Evolutionary conservation across 2,113 vertebrate species (phyloP).

Genomic region (Bufo gargarizans): DNA sequence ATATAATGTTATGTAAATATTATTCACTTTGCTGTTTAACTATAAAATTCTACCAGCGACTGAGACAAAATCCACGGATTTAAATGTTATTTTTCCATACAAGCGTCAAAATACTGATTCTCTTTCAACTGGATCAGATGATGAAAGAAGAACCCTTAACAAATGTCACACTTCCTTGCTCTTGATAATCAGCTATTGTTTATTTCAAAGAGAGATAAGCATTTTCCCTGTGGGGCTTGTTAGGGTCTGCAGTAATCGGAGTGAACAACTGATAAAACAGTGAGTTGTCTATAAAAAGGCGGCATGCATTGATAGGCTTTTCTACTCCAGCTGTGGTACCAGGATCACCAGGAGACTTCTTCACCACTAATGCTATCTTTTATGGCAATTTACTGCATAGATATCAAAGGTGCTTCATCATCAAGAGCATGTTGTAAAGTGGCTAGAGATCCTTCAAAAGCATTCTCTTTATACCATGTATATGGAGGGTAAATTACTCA

Average conservation of each 20-base stretch:
- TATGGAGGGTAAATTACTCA: background rate
- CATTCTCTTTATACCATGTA: background rate
- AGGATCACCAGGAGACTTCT: constrained; percentile 45
- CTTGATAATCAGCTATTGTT: constrained; percentile 52
- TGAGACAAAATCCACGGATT: constrained; percentile 31
- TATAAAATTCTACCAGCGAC: background rate
- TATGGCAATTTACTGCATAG: background rate
- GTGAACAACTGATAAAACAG: constrained; percentile 40
- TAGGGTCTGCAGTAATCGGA: constrained; percentile 46
- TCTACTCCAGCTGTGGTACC: constrained; percentile 43
- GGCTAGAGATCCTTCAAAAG: background rate
- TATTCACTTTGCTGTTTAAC: constrained; percentile 26
- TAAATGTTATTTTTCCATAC: constrained; percentile 11
- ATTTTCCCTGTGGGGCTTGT: constrained; percentile 50
- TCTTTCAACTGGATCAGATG: constrained; percentile 17
- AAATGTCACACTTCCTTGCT: constrained; percentile 35
- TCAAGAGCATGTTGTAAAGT: constrained; percentile 21
- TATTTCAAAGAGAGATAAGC: constrained; percentile 42
- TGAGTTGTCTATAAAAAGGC: constrained; percentile 29
- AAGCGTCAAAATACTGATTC: constrained; percentile 13
- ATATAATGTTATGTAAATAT: constrained; percentile 32
- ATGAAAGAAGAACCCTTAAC: constrained; percentile 29
- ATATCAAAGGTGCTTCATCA: constrained; percentile 25
- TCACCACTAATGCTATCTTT: constrained; percentile 37
- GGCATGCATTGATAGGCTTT: constrained; percentile 38